These are phyloP conservation scores for Diaphora mendica DNA, from an alignment of 2,888 invertebrate genomes.

Conservation along the genomic window DNA sequence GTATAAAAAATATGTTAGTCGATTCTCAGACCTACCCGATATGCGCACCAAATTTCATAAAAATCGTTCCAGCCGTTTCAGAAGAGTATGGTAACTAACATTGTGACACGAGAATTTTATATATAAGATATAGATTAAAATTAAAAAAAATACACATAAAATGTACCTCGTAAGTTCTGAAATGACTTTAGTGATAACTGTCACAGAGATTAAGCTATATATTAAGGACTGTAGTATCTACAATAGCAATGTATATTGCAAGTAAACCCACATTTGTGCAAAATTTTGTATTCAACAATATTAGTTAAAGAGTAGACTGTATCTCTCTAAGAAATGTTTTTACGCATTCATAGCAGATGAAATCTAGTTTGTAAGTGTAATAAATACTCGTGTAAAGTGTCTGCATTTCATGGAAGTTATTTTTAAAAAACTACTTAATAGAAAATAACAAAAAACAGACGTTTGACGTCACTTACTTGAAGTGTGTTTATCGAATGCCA, in stretches of 20 bases:
- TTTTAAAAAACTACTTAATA: constrained; percentile 8
- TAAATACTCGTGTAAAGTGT: constrained; percentile 5
- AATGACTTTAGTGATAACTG: too few species aligned
- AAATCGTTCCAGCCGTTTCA: too few species aligned
- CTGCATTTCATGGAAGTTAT: constrained; percentile 2
- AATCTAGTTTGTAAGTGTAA: constrained; percentile 3
- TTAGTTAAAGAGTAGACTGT: background rate
- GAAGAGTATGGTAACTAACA: too few species aligned
- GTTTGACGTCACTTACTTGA: background rate
- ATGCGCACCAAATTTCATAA: too few species aligned
- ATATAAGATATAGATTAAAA: too few species aligned
- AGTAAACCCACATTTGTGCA: background rate
- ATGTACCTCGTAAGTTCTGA: too few species aligned
- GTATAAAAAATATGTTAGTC: too few species aligned
- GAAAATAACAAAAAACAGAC: constrained; percentile 14
- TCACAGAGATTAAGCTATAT: background rate
- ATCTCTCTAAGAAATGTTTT: background rate
- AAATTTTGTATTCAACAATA: background rate
- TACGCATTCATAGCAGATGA: background rate
- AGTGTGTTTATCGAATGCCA: constrained; percentile 6
- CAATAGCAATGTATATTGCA: background rate
- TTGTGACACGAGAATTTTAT: too few species aligned
- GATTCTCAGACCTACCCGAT: too few species aligned
- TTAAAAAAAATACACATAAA: too few species aligned
- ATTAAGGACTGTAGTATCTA: background rate